Conservation (phyloP, 92 coral and sea anemone species). For the Pocillopora grandis region DNA sequence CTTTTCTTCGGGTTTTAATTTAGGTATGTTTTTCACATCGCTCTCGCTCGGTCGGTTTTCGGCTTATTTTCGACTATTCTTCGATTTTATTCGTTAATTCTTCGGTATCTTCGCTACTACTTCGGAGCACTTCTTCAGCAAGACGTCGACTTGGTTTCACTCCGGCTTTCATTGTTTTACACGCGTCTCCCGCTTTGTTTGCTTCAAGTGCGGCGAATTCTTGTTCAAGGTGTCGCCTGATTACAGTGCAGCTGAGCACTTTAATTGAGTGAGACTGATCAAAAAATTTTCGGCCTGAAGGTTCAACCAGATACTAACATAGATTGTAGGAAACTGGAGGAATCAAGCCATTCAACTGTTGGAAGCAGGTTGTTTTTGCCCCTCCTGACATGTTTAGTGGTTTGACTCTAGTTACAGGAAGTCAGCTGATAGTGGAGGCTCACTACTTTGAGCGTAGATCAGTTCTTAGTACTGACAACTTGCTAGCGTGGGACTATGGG, state of each 20-base stretch:
- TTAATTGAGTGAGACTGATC: too few species aligned
- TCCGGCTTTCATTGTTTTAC: not conserved
- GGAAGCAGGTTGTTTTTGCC: not conserved
- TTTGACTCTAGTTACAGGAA: not conserved
- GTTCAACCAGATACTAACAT: constrained; percentile 7
- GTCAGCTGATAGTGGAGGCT: not conserved
- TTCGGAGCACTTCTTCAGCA: not conserved
- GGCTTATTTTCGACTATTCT: not conserved
- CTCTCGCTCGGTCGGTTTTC: not conserved
- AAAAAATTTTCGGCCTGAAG: not conserved
- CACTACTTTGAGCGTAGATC: not conserved
- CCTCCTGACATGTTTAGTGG: not conserved
- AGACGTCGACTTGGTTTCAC: not conserved
- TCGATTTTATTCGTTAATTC: not conserved
- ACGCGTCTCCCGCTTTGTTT: not conserved
- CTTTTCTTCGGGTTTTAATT: not conserved
- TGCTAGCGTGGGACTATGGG: not conserved
- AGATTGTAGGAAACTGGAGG: not conserved
- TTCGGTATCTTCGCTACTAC: not conserved
- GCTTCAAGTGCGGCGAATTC: not conserved
- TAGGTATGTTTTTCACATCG: not conserved
- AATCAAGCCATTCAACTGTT: not conserved
- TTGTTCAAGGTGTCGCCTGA: not conserved
- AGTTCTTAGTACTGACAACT: not conserved
- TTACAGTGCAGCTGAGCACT: not conserved